phyloP scores from a whole-genome alignment of 2,888 invertebrate species.

The Eupeodes latifasciatus region DNA sequence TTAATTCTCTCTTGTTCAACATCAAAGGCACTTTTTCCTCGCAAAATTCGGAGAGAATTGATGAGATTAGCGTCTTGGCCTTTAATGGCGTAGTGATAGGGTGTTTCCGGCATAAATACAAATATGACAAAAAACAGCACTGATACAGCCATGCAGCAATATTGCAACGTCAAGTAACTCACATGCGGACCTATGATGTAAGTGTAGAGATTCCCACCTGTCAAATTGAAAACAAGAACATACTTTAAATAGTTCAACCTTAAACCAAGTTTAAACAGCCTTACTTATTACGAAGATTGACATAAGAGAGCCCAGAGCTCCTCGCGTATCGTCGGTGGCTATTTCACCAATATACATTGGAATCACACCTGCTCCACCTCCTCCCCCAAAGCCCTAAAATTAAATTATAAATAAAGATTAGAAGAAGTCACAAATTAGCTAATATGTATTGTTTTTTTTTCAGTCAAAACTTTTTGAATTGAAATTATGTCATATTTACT shows the following conservation, averaged over 20 bases:
- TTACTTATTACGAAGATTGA: slow-evolving; percentile 88
- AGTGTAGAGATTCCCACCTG: slow-evolving; percentile 88
- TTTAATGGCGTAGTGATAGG: slow-evolving; percentile 88
- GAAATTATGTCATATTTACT: no score
- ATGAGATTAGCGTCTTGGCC: slow-evolving; percentile 86
- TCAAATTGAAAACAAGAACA: background rate
- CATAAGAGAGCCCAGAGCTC: slow-evolving; percentile 92
- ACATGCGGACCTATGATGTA: slow-evolving; percentile 90
- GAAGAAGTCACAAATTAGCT: no score
- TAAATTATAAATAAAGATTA: no score
- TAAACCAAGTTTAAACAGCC: background rate
- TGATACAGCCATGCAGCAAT: slow-evolving; percentile 87
- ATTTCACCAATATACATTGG: slow-evolving; percentile 96
- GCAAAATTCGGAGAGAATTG: slow-evolving; percentile 87
- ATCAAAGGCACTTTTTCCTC: slow-evolving; percentile 86
- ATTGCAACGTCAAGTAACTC: slow-evolving; percentile 87
- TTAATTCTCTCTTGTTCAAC: slow-evolving; percentile 87
- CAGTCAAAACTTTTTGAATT: no score
- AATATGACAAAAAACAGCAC: slow-evolving; percentile 86
- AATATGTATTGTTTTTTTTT: no score
- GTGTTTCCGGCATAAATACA: slow-evolving; percentile 92
- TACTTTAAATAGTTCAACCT: background rate
- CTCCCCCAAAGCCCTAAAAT: slow-evolving; percentile 88
- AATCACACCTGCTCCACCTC: slow-evolving; percentile 88
- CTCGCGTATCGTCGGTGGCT: slow-evolving; percentile 90